Base-by-base conservation (phyloP, 2,113 vertebrate genomes). In the Bungarus multicinctus region DNA sequence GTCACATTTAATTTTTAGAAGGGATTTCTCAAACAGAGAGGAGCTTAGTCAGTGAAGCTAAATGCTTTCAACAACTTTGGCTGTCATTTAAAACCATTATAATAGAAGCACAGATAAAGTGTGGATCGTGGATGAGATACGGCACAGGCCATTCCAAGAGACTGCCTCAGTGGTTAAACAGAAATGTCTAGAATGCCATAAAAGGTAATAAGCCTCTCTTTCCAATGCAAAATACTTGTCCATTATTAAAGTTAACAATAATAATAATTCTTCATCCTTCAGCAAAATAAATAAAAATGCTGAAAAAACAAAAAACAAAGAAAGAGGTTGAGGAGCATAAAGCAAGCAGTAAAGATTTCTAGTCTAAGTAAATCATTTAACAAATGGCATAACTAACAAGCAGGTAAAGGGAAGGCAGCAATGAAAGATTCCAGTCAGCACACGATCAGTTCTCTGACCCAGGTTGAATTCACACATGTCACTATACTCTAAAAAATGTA, bases 1-100 rank as follows among this genome's bases (percentile, higher is more conserved):
- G 64, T 54, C 64, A 90, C n/a, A 54, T 81, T 90, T 90, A 81
- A 81, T 90, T 90, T 90, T 90, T 52, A 81, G 11, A 91, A 55
- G 52, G n/a, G 81, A 39, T 91, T 74, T 74, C 6, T 85, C 90
- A 85, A 85, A 8, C 39, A 43, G 69, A 16, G 34, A 30, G 23
- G 30, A 34, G 18, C 45, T 85, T 27, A 60, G 22, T 85, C 69
- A 89, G 43, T 43, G 58, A 89, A 58, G 55, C 47, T 47, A 53
- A 53, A 74, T 34, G 10, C 47, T 34, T 90, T 90, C 47, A 91
- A 14, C 27, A 85, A 54, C 5, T 23, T 27, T 91, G 90, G 52
- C 30, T 27, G 47, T 81, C 85, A 43, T 85, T 81, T 91, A n/a
- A 81, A 53, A 54, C 64, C n/a, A 69, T 69, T 69, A 34, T 45